phyloP scores from a whole-genome alignment of 2,888 invertebrate genomes.

The Trichogramma dendrolimi region DNA sequence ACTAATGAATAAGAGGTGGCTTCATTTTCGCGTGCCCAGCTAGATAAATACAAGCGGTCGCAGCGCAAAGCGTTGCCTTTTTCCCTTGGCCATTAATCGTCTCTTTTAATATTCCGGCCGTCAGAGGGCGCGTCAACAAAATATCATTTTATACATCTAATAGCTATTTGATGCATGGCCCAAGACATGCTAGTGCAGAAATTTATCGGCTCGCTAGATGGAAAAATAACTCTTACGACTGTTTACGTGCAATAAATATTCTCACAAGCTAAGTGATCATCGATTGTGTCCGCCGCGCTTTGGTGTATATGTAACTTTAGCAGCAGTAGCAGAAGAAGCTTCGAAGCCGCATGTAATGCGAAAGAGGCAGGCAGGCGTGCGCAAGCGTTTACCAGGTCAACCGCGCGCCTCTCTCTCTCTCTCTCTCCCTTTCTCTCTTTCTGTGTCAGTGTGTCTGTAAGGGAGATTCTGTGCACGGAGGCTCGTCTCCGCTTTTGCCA shows the following conservation, averaged over 20 bases:
- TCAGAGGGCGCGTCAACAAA: too few relatives aligned
- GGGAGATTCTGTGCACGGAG: too few relatives aligned
- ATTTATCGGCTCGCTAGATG: neutral
- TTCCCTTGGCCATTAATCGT: too few relatives aligned
- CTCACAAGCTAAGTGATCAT: constrained; percentile 15
- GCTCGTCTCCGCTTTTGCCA: too few relatives aligned
- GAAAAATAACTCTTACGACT: constrained; percentile 5
- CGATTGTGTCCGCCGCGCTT: constrained; percentile 13
- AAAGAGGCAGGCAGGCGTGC: neutral
- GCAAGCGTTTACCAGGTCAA: constrained; percentile 14
- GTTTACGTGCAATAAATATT: neutral
- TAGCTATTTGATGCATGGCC: too few relatives aligned
- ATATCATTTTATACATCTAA: too few relatives aligned
- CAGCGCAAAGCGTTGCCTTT: too few relatives aligned
- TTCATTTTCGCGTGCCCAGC: constrained; percentile 10
- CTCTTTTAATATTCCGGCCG: too few relatives aligned
- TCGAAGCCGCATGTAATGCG: constrained; percentile 8
- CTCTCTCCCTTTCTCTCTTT: too few relatives aligned
- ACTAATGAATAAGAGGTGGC: constrained; percentile 2
- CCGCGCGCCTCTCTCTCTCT: neutral
- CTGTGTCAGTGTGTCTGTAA: too few relatives aligned
- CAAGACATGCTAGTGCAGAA: too few relatives aligned
- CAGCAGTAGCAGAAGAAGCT: too few relatives aligned
- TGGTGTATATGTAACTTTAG: neutral
- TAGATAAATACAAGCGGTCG: neutral